Percentiles rank a stretch among this genome's conserved stretches.
Conservation (phyloP, 2,888 invertebrate species). For the Hecatera dysodea region DNA sequence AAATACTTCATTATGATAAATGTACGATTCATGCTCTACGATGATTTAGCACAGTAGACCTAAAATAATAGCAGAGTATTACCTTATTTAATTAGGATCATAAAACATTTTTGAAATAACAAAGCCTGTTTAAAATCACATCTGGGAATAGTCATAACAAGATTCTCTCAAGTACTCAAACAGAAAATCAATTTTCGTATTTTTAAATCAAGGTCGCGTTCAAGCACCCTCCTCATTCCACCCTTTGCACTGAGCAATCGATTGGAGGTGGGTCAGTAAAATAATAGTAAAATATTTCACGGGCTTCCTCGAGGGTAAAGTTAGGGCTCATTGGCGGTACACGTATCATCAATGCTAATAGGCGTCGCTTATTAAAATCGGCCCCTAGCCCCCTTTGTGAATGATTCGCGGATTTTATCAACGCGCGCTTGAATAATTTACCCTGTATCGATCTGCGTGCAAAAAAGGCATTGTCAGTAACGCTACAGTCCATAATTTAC, state of each 20-base stretch:
- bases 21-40: no score
- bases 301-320: not conserved
- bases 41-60: not conserved
- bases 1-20: no score
- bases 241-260: slow-evolving; percentile 7
- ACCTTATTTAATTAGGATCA: not conserved
- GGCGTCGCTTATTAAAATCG: not conserved
- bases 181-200: slow-evolving; percentile 3
- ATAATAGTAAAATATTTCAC: slow-evolving; percentile 7
- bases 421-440: not conserved
- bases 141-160: no score
- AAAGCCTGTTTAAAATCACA: not conserved
- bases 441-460: no score
- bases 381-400: not conserved
- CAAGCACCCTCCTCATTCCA: not conserved
- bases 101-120: not conserved
- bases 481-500: not conserved
- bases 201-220: slow-evolving; percentile 10
- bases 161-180: not conserved
- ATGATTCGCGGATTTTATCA: not conserved
- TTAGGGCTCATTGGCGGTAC: not conserved
- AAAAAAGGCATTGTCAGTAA: not conserved
- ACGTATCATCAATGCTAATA: not conserved
- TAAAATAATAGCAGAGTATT: not conserved
- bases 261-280: slow-evolving; percentile 1